Base-by-base conservation (phyloP, 2,888 invertebrate genomes). In the Drosophila affinis region DNA sequence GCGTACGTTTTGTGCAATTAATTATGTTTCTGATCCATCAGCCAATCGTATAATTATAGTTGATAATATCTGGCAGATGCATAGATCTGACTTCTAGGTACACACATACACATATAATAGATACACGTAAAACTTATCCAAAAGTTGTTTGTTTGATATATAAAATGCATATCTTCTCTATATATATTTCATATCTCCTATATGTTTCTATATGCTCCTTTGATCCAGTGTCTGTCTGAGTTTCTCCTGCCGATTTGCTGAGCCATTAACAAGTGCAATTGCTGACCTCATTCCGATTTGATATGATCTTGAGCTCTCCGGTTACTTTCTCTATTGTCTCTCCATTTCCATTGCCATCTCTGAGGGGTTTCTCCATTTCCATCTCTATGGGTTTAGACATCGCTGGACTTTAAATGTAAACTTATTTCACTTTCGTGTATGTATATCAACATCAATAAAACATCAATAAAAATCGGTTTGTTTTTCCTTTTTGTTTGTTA, bases 401-500 rank as follows among this genome's bases (percentile, higher is more conserved):
- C 61, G 54, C 65, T 81, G 74, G 81, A 87, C 79, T 61, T 60
- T 78, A 53, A 78, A 78, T 81, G 56, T 78, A 68, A 59, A 78
- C 74, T 69, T 72, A 71, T 59, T 62, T 58, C 61, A 52, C 63
- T 72, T 55, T 29, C 54, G 61, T 44, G 56, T 57, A 46, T 24
- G 67, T 81, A 57, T 81, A 79, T 81, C 78, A 83, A 83, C 88
- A 88, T 86, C 74, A 83, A 83, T 86, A 81, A 88, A 84, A 88
- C 82, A 79, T 84, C 75, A 84, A 85, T 85, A 89, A 76, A 88
- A 90, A 89, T 78, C 65, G 80, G 71, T 39, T n/a, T 71, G 21
- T 21, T 21, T 21, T 21, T 21, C 21, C 3, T 21, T 21, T 3
- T 21, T 3, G 21, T 24, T 70, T 75, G 60, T 75, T 81, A 87